Evolutionary conservation across 2,113 vertebrate genomes (phyloP).

Genomic region (Gasterosteus nipponicus): DNA sequence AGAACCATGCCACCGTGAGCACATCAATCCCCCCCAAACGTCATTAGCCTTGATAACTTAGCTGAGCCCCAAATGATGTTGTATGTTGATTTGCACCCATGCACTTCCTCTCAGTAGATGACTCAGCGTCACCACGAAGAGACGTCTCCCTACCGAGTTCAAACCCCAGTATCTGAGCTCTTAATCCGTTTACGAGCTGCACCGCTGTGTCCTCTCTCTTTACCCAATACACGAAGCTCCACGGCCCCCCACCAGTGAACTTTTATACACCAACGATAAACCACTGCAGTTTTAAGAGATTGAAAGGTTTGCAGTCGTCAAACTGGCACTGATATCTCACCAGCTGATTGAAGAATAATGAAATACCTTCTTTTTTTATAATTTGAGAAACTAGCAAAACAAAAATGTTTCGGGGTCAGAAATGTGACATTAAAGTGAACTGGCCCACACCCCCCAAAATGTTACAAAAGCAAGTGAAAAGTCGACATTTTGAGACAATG

Average conservation of each 20-base stretch:
- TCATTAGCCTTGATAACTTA: conserved; percentile 2
- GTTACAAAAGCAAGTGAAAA: conserved; percentile 49
- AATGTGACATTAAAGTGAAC: conserved; percentile 27
- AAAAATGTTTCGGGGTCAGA: background rate
- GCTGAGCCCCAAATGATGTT: background rate
- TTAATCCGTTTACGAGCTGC: conserved; percentile 65
- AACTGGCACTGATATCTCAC: conserved; percentile 10
- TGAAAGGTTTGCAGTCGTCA: conserved; percentile 3
- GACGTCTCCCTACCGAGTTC: conserved; percentile 29
- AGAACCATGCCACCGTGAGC: background rate
- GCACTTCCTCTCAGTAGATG: conserved; percentile 22
- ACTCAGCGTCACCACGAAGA: conserved; percentile 37
- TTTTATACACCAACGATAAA: conserved; percentile 28
- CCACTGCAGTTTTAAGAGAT: conserved; percentile 7
- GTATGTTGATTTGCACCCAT: conserved; percentile 14
- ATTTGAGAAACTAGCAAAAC: background rate
- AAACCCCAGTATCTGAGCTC: conserved; percentile 64
- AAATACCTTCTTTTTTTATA: background rate
- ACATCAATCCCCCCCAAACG: background rate
- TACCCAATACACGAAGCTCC: conserved; percentile 40
- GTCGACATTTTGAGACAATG: conserved; percentile 59
- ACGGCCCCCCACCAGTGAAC: conserved; percentile 38
- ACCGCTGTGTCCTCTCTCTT: conserved; percentile 55
- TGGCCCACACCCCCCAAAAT: conserved; percentile 45
- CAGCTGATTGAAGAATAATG: background rate